Percentiles rank a stretch among this genome's conserved stretches.
Evolutionary conservation across 2,797 vertebrate genomes (phyloP).

Genomic region (Anas flavirostris): DNA sequence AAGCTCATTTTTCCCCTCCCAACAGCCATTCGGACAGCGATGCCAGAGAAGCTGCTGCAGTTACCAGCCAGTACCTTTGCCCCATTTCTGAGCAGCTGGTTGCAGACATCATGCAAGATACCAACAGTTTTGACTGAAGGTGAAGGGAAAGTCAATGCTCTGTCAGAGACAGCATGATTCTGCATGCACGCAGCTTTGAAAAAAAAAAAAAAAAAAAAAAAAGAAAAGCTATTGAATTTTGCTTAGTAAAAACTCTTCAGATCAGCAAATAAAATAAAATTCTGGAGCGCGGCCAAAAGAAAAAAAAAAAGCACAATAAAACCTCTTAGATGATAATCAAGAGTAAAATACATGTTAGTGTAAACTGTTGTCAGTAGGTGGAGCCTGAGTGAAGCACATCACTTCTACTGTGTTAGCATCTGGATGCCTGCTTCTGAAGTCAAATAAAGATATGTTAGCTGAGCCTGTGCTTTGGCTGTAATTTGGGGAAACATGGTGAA

Average conservation of each 20-base stretch:
- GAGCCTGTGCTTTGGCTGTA: neutral
- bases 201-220: too few relatives aligned
- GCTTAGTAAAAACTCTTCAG: neutral
- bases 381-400: conserved; percentile 5
- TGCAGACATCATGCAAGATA: neutral
- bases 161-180: neutral
- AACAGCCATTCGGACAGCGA: conserved; percentile 10
- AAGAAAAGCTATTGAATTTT: neutral
- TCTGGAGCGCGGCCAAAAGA: neutral
- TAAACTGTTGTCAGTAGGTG: conserved; percentile 20
- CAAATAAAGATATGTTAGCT: conserved; percentile 40
- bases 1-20: neutral
- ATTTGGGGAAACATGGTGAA: neutral
- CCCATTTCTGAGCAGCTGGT: neutral
- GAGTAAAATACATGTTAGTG: neutral
- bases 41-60: conserved; percentile 43
- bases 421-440: neutral
- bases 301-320: neutral
- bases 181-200: neutral
- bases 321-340: neutral
- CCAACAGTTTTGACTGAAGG: neutral
- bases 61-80: conserved; percentile 30
- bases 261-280: neutral
- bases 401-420: neutral
- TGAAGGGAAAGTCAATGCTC: neutral